phyloP scores from a whole-genome alignment of 2,888 invertebrate species.

The Galeruca laticollis region DNA sequence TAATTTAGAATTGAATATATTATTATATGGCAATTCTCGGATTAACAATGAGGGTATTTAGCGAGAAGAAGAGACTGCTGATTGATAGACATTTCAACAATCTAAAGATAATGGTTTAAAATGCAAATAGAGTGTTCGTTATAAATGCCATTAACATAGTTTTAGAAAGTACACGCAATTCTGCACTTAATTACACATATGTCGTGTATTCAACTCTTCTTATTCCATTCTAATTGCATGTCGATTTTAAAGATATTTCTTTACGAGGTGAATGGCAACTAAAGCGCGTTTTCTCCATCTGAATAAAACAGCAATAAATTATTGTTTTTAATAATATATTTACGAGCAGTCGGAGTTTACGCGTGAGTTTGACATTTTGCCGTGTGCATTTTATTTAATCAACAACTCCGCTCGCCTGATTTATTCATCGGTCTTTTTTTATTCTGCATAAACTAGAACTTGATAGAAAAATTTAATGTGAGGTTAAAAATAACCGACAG shows the following conservation, averaged over 20 bases:
- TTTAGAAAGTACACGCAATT: constrained; percentile 55
- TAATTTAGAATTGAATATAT: too few species aligned
- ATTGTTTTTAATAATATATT: constrained; percentile 45
- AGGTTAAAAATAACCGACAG: too few species aligned
- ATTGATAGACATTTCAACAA: constrained; percentile 38
- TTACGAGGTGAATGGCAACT: constrained; percentile 48
- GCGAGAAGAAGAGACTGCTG: constrained; percentile 5
- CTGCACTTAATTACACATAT: constrained; percentile 57
- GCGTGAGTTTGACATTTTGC: constrained; percentile 20
- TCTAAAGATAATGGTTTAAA: constrained; percentile 41
- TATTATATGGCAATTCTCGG: too few species aligned
- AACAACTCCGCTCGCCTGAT: not conserved
- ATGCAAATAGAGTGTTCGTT: constrained; percentile 48
- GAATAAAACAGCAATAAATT: constrained; percentile 53
- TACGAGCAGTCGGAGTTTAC: constrained; percentile 17
- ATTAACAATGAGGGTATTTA: constrained; percentile 24
- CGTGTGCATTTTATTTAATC: constrained; percentile 4
- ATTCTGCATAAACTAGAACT: not conserved
- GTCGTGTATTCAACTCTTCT: constrained; percentile 59
- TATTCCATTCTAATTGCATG: constrained; percentile 60
- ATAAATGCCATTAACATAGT: constrained; percentile 46
- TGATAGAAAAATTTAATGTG: too few species aligned
- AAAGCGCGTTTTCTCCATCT: constrained; percentile 48
- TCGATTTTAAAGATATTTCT: constrained; percentile 59
- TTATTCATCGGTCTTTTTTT: not conserved